Evolutionary conservation across 1,140 invertebrate species (phyloP).

Genomic region (Carposina sasakii): DNA sequence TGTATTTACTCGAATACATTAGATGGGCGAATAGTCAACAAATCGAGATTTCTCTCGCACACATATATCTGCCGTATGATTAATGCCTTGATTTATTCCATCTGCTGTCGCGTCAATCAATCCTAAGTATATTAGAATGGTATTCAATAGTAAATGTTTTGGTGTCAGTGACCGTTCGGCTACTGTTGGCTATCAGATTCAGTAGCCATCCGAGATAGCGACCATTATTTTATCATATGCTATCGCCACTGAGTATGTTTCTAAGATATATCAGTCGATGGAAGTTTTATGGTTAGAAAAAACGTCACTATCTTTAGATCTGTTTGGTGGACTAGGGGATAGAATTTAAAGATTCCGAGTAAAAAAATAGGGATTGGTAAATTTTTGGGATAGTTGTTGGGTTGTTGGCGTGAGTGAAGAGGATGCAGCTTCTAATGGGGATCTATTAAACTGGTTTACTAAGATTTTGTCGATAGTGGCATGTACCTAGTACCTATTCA

Average conservation of each 20-base stretch:
- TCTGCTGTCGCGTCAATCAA: conserved; percentile 26
- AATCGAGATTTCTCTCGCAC: no score
- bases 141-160: conserved; percentile 40
- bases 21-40: no score
- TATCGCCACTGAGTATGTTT: conserved; percentile 17
- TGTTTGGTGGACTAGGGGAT: conserved; percentile 36
- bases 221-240: conserved; percentile 53
- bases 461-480: no score
- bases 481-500: no score
- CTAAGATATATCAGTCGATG: conserved; percentile 44
- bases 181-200: conserved; percentile 52
- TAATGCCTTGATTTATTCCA: no score
- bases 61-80: no score
- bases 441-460: no score
- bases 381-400: background rate
- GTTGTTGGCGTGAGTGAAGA: no score
- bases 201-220: conserved; percentile 45
- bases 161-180: conserved; percentile 31
- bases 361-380: conserved; percentile 27
- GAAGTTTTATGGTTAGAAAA: conserved; percentile 46
- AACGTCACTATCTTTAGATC: conserved; percentile 39
- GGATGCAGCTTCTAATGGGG: no score
- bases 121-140: conserved; percentile 38
- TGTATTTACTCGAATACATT: no score
- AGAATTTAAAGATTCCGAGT: conserved; percentile 41